These are phyloP conservation scores for Chloebia gouldiae DNA, from an alignment of 2,113 vertebrate genomes.

Conservation along the genomic window DNA sequence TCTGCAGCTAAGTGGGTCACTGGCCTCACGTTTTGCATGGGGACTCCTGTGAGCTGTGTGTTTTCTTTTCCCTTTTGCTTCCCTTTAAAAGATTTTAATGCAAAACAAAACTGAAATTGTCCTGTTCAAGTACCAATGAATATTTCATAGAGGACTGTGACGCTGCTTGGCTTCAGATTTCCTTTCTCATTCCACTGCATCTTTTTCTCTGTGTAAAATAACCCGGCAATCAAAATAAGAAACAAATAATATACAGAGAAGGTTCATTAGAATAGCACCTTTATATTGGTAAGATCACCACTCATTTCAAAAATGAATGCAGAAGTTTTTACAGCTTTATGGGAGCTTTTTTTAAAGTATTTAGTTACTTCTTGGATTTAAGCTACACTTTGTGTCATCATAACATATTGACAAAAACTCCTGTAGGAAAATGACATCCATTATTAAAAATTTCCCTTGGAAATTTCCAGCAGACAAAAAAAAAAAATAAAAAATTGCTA, in stretches of 20 bases:
- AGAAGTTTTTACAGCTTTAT: neutral
- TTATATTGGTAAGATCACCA: neutral
- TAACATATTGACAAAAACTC: constrained; percentile 18
- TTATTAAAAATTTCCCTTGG: constrained; percentile 58
- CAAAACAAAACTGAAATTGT: neutral
- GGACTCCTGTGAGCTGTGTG: neutral
- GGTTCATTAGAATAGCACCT: neutral
- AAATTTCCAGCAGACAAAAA: constrained; percentile 18
- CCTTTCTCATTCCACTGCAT: neutral
- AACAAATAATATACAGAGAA: neutral
- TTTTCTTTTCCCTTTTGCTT: neutral
- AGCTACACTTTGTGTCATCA: constrained; percentile 25
- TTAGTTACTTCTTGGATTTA: constrained; percentile 21
- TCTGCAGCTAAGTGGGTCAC: neutral
- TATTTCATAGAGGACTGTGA: neutral
- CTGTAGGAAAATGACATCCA: constrained; percentile 45
- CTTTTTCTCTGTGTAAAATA: neutral
- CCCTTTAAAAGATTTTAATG: neutral
- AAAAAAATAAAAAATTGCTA: neutral
- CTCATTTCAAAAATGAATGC: neutral
- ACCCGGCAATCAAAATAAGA: neutral
- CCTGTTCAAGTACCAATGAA: neutral
- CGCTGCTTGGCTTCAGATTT: neutral
- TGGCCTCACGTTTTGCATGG: neutral
- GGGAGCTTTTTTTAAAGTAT: neutral